Base-by-base conservation (phyloP, 2,888 invertebrate species). In the Epirrita christyi region DNA sequence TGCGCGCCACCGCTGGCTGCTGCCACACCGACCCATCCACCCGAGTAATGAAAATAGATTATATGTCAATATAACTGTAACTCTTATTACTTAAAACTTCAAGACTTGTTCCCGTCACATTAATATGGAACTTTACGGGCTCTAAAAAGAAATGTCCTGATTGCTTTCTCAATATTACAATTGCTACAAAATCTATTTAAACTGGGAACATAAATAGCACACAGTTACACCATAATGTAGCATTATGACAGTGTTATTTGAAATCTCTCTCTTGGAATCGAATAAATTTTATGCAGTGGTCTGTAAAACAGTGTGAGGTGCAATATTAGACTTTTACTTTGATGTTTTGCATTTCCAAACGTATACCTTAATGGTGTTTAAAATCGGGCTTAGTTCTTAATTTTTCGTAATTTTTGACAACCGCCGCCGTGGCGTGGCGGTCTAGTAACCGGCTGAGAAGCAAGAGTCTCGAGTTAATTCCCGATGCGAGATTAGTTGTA, bases 81-180 rank as follows among this genome's bases (percentile, higher is more conserved):
- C 46, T 54, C 59, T 28, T 54, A 46, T 49, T 43, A 55, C 50
- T 55, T 58, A 62, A 10, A n/a, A 63, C 63, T 63, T 49, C 57
- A 61, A 60, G 59, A 49, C 48, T 61, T 54, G 60, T 59, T 56
- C 54, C 51, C 55, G 66, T 66, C 66, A 59, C 59, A 69, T 75
- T 62, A 74, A 72, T 63, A 69, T 52, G 15, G 41, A 57, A 62
- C 50, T 73, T 70, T 71, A 73, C 69, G 60, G 61, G 44, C 64
- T 58, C 62, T 69, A 56, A 67, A 70, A 67, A 61, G 61, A 61
- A 60, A 62, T 57, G 45, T 59, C 51, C 61, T 49, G 50, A 61
- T 66, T 47, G 55, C 61, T 57, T 65, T 65, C 50, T 46, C 54
- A 52, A 52, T 53, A 44, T 45, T 60, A 41, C 49, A 50, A 34